A percentile compares a stretch with the other conserved stretches of the same genome.
These are phyloP conservation scores for Drosophila ohnishii DNA, from an alignment of 1,140 invertebrate species.

Conservation along the genomic window DNA sequence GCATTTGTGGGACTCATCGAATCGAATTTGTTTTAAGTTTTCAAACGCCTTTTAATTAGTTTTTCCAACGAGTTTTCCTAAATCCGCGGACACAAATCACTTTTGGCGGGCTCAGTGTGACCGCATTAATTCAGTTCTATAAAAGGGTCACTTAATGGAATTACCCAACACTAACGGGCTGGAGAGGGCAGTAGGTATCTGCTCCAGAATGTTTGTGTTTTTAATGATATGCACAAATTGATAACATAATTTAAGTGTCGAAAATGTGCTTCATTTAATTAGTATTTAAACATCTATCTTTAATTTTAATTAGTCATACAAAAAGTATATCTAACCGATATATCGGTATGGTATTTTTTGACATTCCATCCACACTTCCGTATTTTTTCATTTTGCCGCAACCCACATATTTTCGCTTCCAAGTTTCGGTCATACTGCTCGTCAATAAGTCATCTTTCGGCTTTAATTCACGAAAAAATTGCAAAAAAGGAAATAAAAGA, in stretches of 20 bases:
- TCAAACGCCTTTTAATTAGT: constrained; percentile 2
- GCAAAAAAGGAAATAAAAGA: constrained; percentile 19
- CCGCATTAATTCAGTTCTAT: not conserved
- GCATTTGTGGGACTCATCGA: constrained; percentile 55
- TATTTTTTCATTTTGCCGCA: constrained; percentile 6
- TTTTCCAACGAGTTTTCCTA: constrained; percentile 9
- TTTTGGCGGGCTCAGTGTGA: constrained; percentile 56
- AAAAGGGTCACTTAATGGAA: not conserved
- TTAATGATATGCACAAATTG: no score
- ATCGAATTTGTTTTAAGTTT: not conserved
- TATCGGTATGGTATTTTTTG: not conserved
- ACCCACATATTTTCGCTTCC: not conserved
- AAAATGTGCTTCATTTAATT: no score
- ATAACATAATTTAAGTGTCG: not conserved
- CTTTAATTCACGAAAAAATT: constrained; percentile 78
- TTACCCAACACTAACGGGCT: constrained; percentile 26
- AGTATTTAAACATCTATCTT: no score
- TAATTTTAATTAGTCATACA: not conserved
- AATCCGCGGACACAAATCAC: constrained; percentile 44
- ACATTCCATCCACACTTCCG: not conserved
- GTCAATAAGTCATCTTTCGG: constrained; percentile 77
- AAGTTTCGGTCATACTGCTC: constrained; percentile 45
- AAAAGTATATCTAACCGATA: not conserved
- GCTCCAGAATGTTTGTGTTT: not conserved
- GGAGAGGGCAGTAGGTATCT: no score